Conservation (phyloP, 2,888 invertebrate species). For the Drosophila mettleri region DNA sequence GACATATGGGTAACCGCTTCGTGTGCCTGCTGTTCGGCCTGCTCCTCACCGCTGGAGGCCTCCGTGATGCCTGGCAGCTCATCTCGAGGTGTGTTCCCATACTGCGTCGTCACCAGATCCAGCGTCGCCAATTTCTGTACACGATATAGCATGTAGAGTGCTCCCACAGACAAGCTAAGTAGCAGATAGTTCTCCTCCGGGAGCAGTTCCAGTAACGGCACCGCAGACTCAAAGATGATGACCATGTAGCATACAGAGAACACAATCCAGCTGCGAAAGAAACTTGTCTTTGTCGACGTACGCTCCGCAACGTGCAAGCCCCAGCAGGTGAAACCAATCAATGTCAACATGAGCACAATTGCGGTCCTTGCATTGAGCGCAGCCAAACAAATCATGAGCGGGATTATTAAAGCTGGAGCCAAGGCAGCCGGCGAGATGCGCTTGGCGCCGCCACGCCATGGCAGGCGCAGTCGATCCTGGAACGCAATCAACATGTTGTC, state of each 20-base stretch:
- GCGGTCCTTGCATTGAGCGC: constrained; percentile 85
- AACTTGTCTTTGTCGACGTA: constrained; percentile 87
- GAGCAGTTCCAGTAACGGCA: constrained; percentile 90
- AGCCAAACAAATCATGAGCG: constrained; percentile 85
- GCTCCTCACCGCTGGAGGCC: constrained; percentile 81
- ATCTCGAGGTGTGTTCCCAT: constrained; percentile 77
- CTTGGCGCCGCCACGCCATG: constrained; percentile 87
- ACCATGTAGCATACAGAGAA: constrained; percentile 89
- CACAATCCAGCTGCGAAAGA: constrained; percentile 91
- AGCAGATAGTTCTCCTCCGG: constrained; percentile 88
- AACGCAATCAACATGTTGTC: constrained; percentile 85
- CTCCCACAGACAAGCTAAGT: constrained; percentile 80
- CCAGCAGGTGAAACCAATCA: constrained; percentile 75
- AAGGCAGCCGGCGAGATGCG: constrained; percentile 86
- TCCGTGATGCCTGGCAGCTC: constrained; percentile 82
- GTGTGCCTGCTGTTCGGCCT: constrained; percentile 72
- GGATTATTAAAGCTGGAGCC: constrained; percentile 86
- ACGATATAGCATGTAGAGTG: constrained; percentile 75
- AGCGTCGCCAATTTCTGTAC: constrained; percentile 76
- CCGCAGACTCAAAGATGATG: constrained; percentile 90
- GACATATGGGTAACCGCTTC: constrained; percentile 73
- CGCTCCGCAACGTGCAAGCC: constrained; percentile 74
- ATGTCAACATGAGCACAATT: constrained; percentile 78
- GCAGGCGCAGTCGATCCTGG: constrained; percentile 87
- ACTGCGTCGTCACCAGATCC: constrained; percentile 80